phyloP scores from a whole-genome alignment of 2,797 vertebrate genomes.

The Acanthurus leucopareius region DNA sequence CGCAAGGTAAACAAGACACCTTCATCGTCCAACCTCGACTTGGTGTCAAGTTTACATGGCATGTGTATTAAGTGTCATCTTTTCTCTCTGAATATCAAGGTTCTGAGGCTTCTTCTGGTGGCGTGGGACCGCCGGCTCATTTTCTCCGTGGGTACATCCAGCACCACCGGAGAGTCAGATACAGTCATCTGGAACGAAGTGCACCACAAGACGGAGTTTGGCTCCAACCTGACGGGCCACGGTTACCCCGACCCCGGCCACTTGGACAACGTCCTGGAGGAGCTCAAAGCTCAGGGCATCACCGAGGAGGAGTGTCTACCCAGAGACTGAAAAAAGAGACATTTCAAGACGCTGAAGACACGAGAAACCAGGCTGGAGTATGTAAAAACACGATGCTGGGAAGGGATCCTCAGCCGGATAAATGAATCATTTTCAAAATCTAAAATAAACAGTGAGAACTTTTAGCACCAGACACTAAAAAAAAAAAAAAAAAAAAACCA shows the following conservation, averaged over 20 bases:
- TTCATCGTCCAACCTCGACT: neutral
- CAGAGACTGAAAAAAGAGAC: slow-evolving; percentile 78
- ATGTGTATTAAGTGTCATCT: neutral
- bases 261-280: slow-evolving; percentile 96
- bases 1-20: slow-evolving; percentile 87
- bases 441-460: slow-evolving; percentile 14
- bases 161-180: slow-evolving; percentile 96
- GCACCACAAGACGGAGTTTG: slow-evolving; percentile 97
- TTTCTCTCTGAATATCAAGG: slow-evolving; percentile 75
- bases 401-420: slow-evolving; percentile 14
- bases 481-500: slow-evolving; percentile 1
- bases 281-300: slow-evolving; percentile 95
- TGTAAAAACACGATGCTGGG: slow-evolving; percentile 26
- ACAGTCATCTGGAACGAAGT: slow-evolving; percentile 98
- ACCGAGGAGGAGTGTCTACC: slow-evolving; percentile 90
- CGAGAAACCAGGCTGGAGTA: slow-evolving; percentile 24
- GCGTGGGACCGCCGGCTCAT: slow-evolving; percentile 96
- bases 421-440: slow-evolving; percentile 13
- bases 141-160: slow-evolving; percentile 95
- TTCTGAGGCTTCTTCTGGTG: slow-evolving; percentile 93
- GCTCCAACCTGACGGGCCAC: slow-evolving; percentile 96
- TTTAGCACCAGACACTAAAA: slow-evolving; percentile 26
- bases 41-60: neutral
- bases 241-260: slow-evolving; percentile 95
- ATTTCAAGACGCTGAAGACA: slow-evolving; percentile 14